Evolutionary conservation across 1,140 invertebrate genomes (phyloP), one percentile per base, ranked within the genome.

Genomic region (Magallana gigas): DNA sequence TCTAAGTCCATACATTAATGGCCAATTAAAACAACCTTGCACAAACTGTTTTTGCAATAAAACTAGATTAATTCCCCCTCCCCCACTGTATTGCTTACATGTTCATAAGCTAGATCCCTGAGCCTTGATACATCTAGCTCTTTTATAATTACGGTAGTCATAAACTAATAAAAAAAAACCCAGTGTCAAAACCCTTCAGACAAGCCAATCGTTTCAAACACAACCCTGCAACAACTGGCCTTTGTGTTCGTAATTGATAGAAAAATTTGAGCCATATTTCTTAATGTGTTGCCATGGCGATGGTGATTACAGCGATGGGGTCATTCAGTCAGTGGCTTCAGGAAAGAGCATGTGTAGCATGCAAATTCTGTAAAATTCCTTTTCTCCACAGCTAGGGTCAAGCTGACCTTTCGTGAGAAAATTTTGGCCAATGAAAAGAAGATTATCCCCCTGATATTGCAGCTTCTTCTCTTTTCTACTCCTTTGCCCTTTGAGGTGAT

Each of bases 281-380:
- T 84, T 59, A 84, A 59, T 59, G 83, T 84, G 83, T 84, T 60
- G 60, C 83, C 83, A 84, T 84, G 83, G 83, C 12, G 57, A 84
- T 62, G 83, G 60, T 62, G 83, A 84, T 84, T 84, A 62, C 83
- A 60, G 57, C 36, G 83, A 60, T 60, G 83, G 57, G 58, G 57
- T 84, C 83, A 84, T 84, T 84, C 83, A 84, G 83, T 84, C 57
- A 84, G 57, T 84, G 83, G 23, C 83, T 18, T 48, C 57, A 59
- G 57, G 29, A 8, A 14, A 14, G 29, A 59, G 58, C 83, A 84
- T 84, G 83, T 62, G 57, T 84, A 84, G 59, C 83, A 84, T 84
- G 58, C 58, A 84, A 84, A 60, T 84, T 84, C 29, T 83, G 57
- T 83, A 76, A 76, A 76, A 23, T 83, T 18, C 57, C 36, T 57